phyloP scores from a whole-genome alignment of 2,888 invertebrate species.

The Troilus luridus region DNA sequence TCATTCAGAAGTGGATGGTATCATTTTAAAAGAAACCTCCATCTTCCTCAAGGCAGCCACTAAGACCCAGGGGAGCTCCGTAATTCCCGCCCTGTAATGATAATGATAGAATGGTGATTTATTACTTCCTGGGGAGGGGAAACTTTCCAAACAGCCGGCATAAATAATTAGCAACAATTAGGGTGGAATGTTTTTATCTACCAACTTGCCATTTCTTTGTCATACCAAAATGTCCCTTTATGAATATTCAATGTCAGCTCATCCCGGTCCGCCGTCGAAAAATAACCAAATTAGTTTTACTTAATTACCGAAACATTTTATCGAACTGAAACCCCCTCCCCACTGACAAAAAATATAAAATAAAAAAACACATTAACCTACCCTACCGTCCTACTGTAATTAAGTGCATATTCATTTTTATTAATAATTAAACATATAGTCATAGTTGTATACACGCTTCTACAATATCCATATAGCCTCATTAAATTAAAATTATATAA shows the following conservation, averaged over 20 bases:
- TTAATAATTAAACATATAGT: no score
- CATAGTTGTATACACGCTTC: no score
- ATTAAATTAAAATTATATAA: no score
- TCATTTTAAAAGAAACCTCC: conserved; percentile 8
- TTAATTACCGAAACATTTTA: not conserved
- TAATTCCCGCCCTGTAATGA: conserved; percentile 5
- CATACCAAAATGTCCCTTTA: conserved; percentile 19
- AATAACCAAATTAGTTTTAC: not conserved
- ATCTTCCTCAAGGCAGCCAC: not conserved
- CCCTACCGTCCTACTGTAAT: no score
- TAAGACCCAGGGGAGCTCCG: no score
- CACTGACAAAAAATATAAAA: no score
- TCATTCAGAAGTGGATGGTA: not conserved
- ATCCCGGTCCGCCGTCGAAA: not conserved
- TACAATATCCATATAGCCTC: no score
- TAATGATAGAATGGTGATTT: conserved; percentile 44
- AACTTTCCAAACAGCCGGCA: conserved; percentile 42
- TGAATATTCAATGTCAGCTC: conserved; percentile 49
- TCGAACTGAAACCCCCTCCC: not conserved
- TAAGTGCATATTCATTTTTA: no score
- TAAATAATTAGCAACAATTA: conserved; percentile 58
- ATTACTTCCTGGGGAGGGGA: not conserved
- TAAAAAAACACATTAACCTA: no score
- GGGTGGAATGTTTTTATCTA: conserved; percentile 41
- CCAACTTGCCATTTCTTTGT: conserved; percentile 50